Evolutionary conservation across 2,113 vertebrate genomes (phyloP), one percentile per base, ranked within the genome.

Genomic region (Hyla sarda): DNA sequence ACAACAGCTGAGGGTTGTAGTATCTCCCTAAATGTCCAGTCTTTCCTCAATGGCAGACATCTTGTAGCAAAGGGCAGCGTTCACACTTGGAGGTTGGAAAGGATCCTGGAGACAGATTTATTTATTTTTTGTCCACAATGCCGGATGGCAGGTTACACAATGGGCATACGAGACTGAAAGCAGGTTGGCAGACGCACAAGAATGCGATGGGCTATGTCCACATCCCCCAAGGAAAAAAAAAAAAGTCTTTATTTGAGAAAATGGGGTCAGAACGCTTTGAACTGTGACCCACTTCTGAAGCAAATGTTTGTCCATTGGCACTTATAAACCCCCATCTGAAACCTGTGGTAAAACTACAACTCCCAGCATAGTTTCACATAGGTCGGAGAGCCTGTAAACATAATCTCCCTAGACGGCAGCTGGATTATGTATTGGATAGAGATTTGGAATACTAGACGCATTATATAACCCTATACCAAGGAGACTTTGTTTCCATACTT

Each of bases 181-280:
- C 72, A 37, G 58, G 21, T 23, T 77, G 73, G 34, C 73, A 48
- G 83, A 56, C 30, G 12, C 34, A 47, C 82, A 41, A 34, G 37
- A 45, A 84, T 84, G 25, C 10, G n/a, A 23, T 28, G 6, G 47
- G 3, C 45, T 54, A 25, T 41, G 28, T 25, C 28, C 37, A 48
- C 62, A n/a, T 30, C 19, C 1, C 30, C 50, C 45, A 41, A 8
- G 69, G n/a, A 12, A 85, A 69, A 71, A 85, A 69, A 71, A 41
- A 21, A 79, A 78, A 69, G 45, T 21, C 75, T 85, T 67, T 52
- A 83, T 83, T n/a, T n/a, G 12, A 52, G 30, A 71, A 48, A 83
- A 84, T 28, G 54, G 37, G 82, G 82, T 76, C 82, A 76, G 54
- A 13, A 45, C 58, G 0, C 3, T 28, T 48, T 71, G 34, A 71